These are phyloP conservation scores for Chinchilla lanigera DNA, from an alignment of 2,113 vertebrate genomes.

Conservation along the genomic window DNA sequence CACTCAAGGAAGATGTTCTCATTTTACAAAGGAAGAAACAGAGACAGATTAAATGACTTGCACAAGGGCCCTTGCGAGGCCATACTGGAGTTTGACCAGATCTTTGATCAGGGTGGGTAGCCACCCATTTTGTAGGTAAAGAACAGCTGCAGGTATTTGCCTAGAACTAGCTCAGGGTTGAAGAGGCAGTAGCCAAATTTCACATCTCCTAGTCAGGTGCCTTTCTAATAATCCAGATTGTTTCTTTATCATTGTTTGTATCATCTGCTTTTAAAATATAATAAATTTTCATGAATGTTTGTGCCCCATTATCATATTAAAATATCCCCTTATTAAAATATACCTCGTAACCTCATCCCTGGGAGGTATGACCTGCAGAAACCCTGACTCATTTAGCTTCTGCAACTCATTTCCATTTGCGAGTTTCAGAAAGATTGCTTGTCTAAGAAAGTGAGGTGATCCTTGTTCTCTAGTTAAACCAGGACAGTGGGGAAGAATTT, in stretches of 20 bases:
- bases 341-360: neutral
- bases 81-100: neutral
- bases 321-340: neutral
- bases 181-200: neutral
- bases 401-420: neutral
- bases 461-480: neutral
- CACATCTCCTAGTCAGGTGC: neutral
- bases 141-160: neutral
- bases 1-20: neutral
- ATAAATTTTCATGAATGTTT: neutral
- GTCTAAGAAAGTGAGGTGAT: neutral
- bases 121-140: neutral
- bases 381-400: neutral
- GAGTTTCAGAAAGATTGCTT: neutral
- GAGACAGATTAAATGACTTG: neutral
- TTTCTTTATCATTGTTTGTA: slow-evolving; percentile 25
- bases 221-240: neutral
- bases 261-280: neutral
- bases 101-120: neutral
- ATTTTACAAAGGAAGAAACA: neutral
- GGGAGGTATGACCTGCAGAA: slow-evolving; percentile 18
- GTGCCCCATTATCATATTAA: neutral
- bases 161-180: neutral
- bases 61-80: neutral
- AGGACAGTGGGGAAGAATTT: neutral